phyloP scores from a whole-genome alignment of 2,113 vertebrate species.

The Myrmecobius fasciatus region DNA sequence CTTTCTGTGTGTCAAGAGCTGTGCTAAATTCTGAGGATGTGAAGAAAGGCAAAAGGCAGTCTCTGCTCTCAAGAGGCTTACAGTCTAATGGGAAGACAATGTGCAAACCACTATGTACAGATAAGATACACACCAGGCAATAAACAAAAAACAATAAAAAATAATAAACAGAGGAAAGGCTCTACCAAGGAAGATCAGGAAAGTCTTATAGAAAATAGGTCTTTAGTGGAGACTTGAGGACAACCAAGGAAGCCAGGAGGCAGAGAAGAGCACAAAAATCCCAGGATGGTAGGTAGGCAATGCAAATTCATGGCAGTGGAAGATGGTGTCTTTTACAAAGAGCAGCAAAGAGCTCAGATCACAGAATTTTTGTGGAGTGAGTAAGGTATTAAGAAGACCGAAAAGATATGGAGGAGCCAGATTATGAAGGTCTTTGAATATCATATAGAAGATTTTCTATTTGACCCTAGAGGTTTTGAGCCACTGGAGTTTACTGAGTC shows the following conservation, averaged over 20 bases:
- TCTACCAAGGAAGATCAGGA: background rate
- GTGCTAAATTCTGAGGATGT: background rate
- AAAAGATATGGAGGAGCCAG: background rate
- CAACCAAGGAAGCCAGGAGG: background rate
- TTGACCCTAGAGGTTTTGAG: background rate
- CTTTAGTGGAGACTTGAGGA: background rate
- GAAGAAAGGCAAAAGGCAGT: background rate
- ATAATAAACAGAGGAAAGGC: background rate
- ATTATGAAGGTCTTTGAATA: background rate
- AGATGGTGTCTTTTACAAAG: background rate
- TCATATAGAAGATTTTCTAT: background rate
- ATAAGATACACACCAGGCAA: background rate
- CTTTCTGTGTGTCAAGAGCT: background rate
- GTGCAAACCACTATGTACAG: background rate
- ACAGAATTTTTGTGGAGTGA: background rate
- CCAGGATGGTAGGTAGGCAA: background rate
- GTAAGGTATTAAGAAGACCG: background rate
- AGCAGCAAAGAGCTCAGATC: background rate
- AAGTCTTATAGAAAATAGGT: background rate
- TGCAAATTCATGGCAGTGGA: background rate
- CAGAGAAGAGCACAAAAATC: background rate
- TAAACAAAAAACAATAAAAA: too few relatives aligned
- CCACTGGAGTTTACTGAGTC: background rate
- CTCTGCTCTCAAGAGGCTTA: background rate
- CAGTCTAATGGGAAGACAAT: background rate